Base-by-base conservation (phyloP, 1,140 invertebrate species). In the Zaprionus capensis region DNA sequence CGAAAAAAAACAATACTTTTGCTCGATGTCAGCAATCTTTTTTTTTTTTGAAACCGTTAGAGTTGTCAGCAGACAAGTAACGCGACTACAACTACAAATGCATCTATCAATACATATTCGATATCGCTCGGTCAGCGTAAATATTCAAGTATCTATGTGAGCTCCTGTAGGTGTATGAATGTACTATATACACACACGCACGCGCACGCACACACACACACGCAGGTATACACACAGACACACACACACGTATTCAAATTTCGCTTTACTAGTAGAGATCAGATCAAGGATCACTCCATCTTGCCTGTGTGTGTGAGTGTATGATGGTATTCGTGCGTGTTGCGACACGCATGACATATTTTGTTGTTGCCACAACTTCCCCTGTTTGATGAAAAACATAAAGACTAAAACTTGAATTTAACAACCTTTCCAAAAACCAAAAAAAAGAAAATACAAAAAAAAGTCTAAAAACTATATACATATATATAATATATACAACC, bases 381-480 rank as follows among this genome's bases (percentile, higher is more conserved):
- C 78, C 88, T 88, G 78, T 83, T 87, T 71, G 72, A 88, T 79
- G 85, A 87, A 87, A 82, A 87, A 87, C 84, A 84, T 88, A 88
- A 87, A 87, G 84, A 87, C 84, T 87, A 81, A 88, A 78, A 87
- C 84, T 87, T 87, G 84, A 87, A 87, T 87, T 87, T 87, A 87
- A 72, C 63, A 81, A 17, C 75, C 78, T 82, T 81, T 71, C 75
- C 78, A 81, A 49, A 69, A 80, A 71, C 73, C 41, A 38, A 78
- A 71, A 68, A 68, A 38, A 31, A 57, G 36, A 22, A 53, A 61
- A 67, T 17, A 56, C 11, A 31, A 44, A 66, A 44, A 34, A 31
- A n/a, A 64, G 74, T 74, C 67, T 63, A 78, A 67, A 77, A 58
- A 69, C 41, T 77, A 68, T 57, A 74, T 74, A 64, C 20, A 75